Conservation (phyloP, 2,888 invertebrate species). For the Alentia gelatinosa region DNA sequence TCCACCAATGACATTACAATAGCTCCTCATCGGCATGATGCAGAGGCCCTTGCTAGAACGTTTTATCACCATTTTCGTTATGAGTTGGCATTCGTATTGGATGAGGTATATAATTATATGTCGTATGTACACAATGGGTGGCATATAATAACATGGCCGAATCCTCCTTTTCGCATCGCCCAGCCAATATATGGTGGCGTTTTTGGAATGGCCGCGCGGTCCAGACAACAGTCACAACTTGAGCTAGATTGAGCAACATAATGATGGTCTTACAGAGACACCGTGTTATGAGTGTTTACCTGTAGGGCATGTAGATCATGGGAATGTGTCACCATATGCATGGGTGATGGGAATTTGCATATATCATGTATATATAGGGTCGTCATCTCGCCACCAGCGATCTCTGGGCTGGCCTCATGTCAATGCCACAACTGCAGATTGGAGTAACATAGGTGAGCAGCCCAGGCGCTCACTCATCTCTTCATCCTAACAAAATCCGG, state of each 20-base stretch:
- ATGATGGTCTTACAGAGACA: not conserved
- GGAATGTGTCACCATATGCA: not conserved
- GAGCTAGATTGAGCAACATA: slow-evolving; percentile 40
- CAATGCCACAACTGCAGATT: not conserved
- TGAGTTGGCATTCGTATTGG: slow-evolving; percentile 26
- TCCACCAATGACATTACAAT: not conserved
- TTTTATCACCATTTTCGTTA: not conserved
- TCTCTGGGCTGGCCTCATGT: not conserved
- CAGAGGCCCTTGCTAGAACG: not conserved
- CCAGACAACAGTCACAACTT: slow-evolving; percentile 10
- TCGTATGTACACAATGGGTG: not conserved
- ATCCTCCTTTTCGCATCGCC: not conserved
- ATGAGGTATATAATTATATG: slow-evolving; percentile 29
- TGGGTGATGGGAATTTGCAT: not conserved
- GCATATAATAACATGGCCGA: not conserved
- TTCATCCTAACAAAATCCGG: not conserved
- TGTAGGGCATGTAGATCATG: not conserved
- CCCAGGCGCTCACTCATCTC: not conserved
- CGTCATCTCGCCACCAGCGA: not conserved
- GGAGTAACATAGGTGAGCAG: not conserved
- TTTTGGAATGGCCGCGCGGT: not conserved
- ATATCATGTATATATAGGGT: not conserved
- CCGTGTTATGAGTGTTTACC: too few relatives aligned
- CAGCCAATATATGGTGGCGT: not conserved
- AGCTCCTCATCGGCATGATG: not conserved